Evolutionary conservation across 1,140 invertebrate genomes (phyloP).

Genomic region (Trichogramma pretiosum): DNA sequence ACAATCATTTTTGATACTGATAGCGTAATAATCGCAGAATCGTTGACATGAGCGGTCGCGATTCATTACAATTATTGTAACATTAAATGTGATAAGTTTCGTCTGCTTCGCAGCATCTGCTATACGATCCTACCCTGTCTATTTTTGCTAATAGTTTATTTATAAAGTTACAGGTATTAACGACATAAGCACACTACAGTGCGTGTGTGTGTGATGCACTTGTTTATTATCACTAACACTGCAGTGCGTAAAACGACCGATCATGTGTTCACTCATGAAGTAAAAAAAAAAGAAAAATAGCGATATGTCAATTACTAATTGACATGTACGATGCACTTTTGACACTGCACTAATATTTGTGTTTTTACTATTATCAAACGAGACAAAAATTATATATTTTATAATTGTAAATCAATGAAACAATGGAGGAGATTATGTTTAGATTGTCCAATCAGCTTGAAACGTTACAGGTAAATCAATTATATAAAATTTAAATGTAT

Average conservation of each 20-base stretch:
- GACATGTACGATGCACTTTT: too few relatives aligned
- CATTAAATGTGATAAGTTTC: too few relatives aligned
- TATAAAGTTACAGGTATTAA: too few relatives aligned
- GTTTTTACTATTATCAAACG: background rate
- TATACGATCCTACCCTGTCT: too few relatives aligned
- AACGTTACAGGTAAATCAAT: constrained; percentile 34
- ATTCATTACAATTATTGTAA: too few relatives aligned
- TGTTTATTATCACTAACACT: background rate
- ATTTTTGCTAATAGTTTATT: constrained; percentile 43
- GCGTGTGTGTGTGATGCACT: constrained; percentile 23
- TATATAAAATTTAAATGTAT: background rate
- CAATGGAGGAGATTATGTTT: constrained; percentile 43
- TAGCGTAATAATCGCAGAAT: too few relatives aligned
- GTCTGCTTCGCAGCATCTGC: too few relatives aligned
- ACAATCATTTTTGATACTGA: too few relatives aligned
- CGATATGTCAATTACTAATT: background rate
- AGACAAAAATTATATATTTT: constrained; percentile 3
- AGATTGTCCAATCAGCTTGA: constrained; percentile 36
- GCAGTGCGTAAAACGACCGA: background rate
- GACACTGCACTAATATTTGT: background rate
- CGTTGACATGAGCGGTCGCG: too few relatives aligned
- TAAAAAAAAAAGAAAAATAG: constrained; percentile 8
- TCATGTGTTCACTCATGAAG: background rate
- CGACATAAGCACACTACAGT: constrained; percentile 27
- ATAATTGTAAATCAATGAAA: constrained; percentile 13